phyloP scores from a whole-genome alignment of 2,888 invertebrate species.

The Athalia rosae region DNA sequence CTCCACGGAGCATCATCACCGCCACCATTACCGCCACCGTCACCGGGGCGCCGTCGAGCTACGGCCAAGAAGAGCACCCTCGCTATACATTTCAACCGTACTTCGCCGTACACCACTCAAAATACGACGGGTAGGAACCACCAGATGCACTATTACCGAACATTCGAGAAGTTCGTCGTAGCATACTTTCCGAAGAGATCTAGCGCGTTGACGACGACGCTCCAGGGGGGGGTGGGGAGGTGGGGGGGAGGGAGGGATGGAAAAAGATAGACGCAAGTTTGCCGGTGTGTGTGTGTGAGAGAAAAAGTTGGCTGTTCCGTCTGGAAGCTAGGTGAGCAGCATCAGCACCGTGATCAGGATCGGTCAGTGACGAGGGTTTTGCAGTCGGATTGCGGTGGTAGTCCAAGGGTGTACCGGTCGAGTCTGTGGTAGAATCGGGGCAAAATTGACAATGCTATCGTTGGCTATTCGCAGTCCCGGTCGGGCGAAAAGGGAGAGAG shows the following conservation, averaged over 20 bases:
- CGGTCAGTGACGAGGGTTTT: no score
- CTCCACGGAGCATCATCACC: not conserved
- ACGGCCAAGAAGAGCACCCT: not conserved
- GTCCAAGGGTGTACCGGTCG: not conserved
- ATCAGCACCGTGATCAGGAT: no score
- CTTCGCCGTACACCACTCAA: not conserved
- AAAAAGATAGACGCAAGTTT: not conserved
- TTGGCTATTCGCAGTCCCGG: slow-evolving; percentile 22
- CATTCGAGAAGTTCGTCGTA: not conserved
- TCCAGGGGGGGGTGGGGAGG: not conserved
- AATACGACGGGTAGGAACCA: slow-evolving; percentile 6
- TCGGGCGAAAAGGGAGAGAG: slow-evolving; percentile 31
- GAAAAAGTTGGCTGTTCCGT: not conserved
- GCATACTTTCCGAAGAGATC: no score
- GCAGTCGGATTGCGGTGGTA: not conserved
- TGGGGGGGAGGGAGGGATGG: not conserved
- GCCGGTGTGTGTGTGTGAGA: not conserved
- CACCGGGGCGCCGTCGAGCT: slow-evolving; percentile 1
- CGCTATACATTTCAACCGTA: not conserved
- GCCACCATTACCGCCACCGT: slow-evolving; percentile 4
- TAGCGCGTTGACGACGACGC: no score
- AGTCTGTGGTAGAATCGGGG: not conserved
- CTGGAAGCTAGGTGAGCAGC: no score
- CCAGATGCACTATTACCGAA: not conserved
- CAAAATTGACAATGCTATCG: slow-evolving; percentile 46